Evolutionary conservation across 2,888 invertebrate species (phyloP), one percentile per base, ranked within the genome.

Genomic region (Diadegma fenestrale): DNA sequence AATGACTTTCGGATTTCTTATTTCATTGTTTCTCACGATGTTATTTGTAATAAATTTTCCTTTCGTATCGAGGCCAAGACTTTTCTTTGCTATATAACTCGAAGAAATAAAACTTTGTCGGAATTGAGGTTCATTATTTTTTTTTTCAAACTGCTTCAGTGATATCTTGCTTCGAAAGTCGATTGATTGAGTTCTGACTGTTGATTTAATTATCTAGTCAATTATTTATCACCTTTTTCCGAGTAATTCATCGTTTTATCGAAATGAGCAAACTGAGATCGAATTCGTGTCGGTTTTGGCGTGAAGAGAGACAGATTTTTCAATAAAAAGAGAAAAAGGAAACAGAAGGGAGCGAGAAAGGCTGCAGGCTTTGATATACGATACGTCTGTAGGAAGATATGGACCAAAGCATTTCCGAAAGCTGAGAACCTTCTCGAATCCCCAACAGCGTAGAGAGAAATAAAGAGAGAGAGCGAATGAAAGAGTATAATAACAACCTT

Each of bases 301-400:
- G 19, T 12, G 12, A 22, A 26, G 26, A n/a, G 14, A 58, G 2
- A 26, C 19, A 4, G 54, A 26, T 22, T 58, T 58, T 58, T 3
- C 26, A 58, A 14, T 26, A 12, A 12, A 54, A 3, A n/a, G 26
- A 37, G 33, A 17, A 6, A 58, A 5, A 51, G 22, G 54, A 14
- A 12, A 33, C 48, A 26, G 14, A n/a, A 17, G 10, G 37, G 7
- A 51, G n/a, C 14, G 63, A 37, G 30, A 43, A 30, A 64, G 63
- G 37, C 37, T 78, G 82, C 78, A 90, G 80, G 90, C 91, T 92
- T 92, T 92, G 92, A 92, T 90, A 92, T 91, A 90, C 89, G 91
- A 92, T 92, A 92, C 91, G 89, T 91, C 90, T 92, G 89, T 90
- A 89, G 88, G 89, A 88, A 87, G 89, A 88, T 71, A 69, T 54